phyloP scores from a whole-genome alignment of 2,797 vertebrate genomes.

The Simalia tracyae region DNA sequence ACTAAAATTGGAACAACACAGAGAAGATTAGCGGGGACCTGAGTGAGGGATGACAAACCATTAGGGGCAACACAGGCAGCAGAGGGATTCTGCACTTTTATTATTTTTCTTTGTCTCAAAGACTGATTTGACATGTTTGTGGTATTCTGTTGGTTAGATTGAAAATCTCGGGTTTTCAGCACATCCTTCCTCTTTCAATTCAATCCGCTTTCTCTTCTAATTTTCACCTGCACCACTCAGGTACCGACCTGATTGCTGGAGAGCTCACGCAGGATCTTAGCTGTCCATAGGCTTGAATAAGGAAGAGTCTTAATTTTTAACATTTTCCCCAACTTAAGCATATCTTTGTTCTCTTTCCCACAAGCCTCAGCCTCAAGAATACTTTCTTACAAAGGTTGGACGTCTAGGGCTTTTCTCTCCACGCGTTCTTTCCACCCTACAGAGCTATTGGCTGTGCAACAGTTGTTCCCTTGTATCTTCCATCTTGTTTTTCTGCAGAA shows the following conservation, averaged over 20 bases:
- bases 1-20: neutral
- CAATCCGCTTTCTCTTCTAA: neutral
- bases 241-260: neutral
- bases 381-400: neutral
- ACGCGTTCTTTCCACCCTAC: neutral
- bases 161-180: neutral
- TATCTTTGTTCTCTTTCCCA: neutral
- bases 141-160: neutral
- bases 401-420: neutral
- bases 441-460: neutral
- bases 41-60: neutral
- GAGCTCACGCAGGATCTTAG: neutral
- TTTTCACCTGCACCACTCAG: neutral
- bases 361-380: neutral
- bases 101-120: neutral
- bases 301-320: no score
- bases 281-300: neutral
- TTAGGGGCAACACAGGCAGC: neutral
- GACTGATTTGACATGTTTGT: neutral
- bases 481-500: neutral
- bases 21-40: neutral
- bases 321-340: neutral
- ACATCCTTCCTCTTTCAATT: neutral
- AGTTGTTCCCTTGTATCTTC: neutral
- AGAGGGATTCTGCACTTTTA: neutral